These are phyloP conservation scores for Sphenopsis melanotis DNA, from an alignment of 2,797 vertebrate genomes.

Conservation along the genomic window DNA sequence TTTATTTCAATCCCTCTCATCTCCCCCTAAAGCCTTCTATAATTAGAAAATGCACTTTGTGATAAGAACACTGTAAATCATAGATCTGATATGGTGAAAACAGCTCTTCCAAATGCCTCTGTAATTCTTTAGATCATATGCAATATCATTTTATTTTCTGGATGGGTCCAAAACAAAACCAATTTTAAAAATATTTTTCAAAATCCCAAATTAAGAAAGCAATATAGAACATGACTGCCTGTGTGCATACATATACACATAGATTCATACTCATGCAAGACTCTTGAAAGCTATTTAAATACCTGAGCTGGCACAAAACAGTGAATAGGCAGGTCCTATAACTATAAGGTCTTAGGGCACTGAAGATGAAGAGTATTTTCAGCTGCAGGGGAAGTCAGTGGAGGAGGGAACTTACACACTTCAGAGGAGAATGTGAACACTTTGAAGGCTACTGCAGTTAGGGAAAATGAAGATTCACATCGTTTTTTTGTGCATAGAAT, in stretches of 20 bases:
- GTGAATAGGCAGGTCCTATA: background rate
- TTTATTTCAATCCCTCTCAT: slow-evolving; percentile 4
- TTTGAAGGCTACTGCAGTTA: background rate
- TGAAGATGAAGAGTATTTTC: background rate
- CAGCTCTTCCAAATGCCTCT: background rate
- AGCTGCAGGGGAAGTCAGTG: background rate
- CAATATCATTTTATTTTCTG: background rate
- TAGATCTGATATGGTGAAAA: background rate
- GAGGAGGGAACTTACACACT: background rate
- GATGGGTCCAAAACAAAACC: background rate
- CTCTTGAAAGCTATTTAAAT: background rate
- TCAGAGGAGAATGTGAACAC: background rate
- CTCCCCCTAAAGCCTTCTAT: background rate
- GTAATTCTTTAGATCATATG: background rate
- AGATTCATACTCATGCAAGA: background rate
- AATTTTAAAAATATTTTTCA: background rate
- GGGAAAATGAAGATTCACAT: background rate
- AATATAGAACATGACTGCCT: background rate
- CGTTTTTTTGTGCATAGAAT: background rate
- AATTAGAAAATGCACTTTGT: slow-evolving; percentile 19
- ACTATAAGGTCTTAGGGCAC: background rate
- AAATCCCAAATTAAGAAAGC: background rate
- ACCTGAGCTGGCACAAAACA: background rate
- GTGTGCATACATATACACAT: background rate
- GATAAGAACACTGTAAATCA: background rate